Base-by-base conservation (phyloP, 2,113 vertebrate species). In the Solenodon paradoxus region DNA sequence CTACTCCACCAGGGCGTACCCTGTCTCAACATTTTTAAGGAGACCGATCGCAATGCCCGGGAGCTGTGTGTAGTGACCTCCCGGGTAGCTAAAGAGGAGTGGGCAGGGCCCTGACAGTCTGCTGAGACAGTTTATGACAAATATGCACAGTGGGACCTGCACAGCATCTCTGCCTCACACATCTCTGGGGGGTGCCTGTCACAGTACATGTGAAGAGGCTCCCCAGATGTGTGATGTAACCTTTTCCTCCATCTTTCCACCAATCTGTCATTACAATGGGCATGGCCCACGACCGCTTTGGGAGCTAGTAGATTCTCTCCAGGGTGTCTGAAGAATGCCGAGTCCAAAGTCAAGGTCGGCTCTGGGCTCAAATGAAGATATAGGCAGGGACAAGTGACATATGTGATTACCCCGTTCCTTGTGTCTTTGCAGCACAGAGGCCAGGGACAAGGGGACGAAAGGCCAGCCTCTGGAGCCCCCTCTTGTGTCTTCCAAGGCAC, bases 311-410 rank as follows among this genome's bases (percentile, higher is more conserved):
- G 35, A 51, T 71, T 89, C 88, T 80, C 45, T 51, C 49, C 42
- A 57, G 57, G n/a, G 26, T 64, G 20, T 3, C 2, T 20, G 28
- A 79, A 26, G 57, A 64, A 88, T 35, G 64, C 47, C 1, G 15
- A 53, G 40, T 74, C 35, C 42, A 64, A 59, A 79, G 59, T 42
- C 72, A 42, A 32, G 64, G 28, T 74, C 4, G 12, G 55, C 78
- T 63, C 71, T 74, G 55, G 69, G 49, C n/a, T 40, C 24, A 88
- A 92, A 66, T 63, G 64, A 87, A 91, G 71, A 72, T 19, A 32
- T n/a, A 38, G 57, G n/a, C 26, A 9, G 71, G 30, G 72, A 84
- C 35, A 40, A 38, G 40, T 32, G 72, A 30, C 42, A 38, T 2
- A 4, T 7, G 79, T 7, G 7, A 16, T 20, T n/a, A 68, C 10